Conservation (phyloP, 2,888 invertebrate species). For the Torymus aiolomorphi region DNA sequence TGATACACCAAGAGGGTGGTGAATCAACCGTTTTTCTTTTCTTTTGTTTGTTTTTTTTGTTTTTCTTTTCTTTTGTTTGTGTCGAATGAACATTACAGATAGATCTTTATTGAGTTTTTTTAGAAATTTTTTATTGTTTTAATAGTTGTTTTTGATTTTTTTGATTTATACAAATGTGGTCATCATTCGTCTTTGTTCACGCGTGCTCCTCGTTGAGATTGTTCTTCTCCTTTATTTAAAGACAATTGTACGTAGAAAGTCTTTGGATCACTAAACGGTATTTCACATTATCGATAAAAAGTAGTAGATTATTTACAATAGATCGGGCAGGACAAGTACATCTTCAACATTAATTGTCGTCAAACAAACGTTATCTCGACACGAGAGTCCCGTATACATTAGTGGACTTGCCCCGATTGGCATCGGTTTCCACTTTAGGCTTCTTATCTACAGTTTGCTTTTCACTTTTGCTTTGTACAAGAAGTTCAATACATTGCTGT, state of each 20-base stretch:
- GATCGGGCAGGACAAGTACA: no score
- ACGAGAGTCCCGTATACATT: constrained; percentile 9
- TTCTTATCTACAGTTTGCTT: constrained; percentile 23
- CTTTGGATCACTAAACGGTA: background rate
- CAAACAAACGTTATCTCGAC: constrained; percentile 23
- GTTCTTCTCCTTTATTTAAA: no score
- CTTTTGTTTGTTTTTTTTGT: no score
- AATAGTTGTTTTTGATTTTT: constrained; percentile 12
- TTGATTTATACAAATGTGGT: constrained; percentile 15
- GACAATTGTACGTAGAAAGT: background rate
- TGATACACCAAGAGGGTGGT: no score
- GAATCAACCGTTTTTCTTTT: no score
- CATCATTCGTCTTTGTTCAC: no score
- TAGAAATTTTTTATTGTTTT: constrained; percentile 28
- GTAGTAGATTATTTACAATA: constrained; percentile 37
- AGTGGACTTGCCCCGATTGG: constrained; percentile 20
- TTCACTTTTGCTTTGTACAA: constrained; percentile 15
- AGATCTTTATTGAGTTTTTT: background rate
- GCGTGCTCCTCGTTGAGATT: no score
- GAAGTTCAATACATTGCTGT: constrained; percentile 30
- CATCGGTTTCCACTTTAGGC: constrained; percentile 25
- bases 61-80: background rate
- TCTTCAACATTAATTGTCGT: constrained; percentile 30
- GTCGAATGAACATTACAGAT: background rate
- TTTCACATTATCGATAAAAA: constrained; percentile 35